Conservation (phyloP, 2,888 invertebrate species). For the Hirudinaria manillensis region DNA sequence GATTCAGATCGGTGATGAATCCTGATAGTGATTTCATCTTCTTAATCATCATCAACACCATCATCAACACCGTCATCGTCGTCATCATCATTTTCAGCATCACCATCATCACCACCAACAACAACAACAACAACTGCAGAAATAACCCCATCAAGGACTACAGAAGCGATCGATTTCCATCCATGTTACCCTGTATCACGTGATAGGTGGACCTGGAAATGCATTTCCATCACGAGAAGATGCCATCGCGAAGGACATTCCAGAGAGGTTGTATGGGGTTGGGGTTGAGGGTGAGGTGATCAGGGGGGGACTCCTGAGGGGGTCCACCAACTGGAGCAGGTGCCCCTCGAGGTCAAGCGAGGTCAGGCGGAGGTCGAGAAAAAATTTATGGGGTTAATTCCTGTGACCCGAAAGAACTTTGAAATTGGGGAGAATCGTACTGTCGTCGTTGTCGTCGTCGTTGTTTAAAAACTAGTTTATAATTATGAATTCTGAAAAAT, state of each 20-base stretch:
- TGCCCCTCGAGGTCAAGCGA: not conserved
- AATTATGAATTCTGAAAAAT: too few relatives aligned
- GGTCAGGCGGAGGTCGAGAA: not conserved
- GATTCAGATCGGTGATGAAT: too few relatives aligned
- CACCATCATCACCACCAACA: not conserved
- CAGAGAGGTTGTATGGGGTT: too few relatives aligned
- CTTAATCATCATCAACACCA: not conserved
- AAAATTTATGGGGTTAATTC: conserved; percentile 18
- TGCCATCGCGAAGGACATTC: not conserved
- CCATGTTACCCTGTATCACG: too few relatives aligned
- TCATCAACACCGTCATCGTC: not conserved
- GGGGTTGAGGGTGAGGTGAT: not conserved
- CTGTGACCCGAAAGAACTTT: conserved; percentile 2
- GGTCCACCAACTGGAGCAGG: not conserved
- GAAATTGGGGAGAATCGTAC: not conserved
- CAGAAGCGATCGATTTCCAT: too few relatives aligned
- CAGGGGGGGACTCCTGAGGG: not conserved
- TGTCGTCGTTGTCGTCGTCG: too few relatives aligned
- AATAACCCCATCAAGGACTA: too few relatives aligned
- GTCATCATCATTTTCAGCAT: not conserved
- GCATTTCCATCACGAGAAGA: not conserved
- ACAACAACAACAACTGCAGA: too few relatives aligned
- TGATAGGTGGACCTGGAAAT: too few relatives aligned
- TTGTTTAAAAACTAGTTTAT: too few relatives aligned
- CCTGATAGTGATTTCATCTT: too few relatives aligned